Evolutionary conservation across 92 coral and sea anemone species (phyloP).

Genomic region (Parazoanthus darwini): DNA sequence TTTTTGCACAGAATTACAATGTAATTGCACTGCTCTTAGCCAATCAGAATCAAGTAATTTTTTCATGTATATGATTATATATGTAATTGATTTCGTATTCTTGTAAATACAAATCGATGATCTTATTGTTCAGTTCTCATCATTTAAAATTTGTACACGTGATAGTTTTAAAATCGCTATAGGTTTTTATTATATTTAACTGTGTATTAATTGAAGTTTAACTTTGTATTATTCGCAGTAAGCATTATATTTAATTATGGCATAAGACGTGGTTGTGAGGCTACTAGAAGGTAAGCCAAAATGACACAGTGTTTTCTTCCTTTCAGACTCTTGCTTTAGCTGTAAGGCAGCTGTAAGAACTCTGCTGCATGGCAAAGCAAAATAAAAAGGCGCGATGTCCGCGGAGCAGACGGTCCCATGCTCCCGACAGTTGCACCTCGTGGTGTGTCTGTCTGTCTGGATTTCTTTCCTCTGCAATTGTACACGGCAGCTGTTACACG

Average conservation of each 20-base stretch:
- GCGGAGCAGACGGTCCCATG: neutral
- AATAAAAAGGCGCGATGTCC: neutral
- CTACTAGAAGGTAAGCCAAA: neutral
- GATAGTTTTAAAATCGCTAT: no score
- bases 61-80: no score
- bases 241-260: neutral
- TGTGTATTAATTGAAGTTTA: no score
- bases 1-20: no score
- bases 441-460: conserved; percentile 13
- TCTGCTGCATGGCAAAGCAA: neutral
- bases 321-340: neutral
- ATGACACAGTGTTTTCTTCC: neutral
- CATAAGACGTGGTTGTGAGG: neutral
- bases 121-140: no score
- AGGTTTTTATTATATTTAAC: no score
- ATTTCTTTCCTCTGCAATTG: neutral
- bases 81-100: no score
- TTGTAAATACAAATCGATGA: no score
- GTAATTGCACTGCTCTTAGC: no score
- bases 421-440: neutral
- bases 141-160: no score
- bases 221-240: no score
- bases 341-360: neutral
- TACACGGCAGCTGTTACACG: conserved; percentile 7
- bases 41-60: no score